phyloP scores from a whole-genome alignment of 2,888 invertebrate species.

The Noctuana brunneofusca region DNA sequence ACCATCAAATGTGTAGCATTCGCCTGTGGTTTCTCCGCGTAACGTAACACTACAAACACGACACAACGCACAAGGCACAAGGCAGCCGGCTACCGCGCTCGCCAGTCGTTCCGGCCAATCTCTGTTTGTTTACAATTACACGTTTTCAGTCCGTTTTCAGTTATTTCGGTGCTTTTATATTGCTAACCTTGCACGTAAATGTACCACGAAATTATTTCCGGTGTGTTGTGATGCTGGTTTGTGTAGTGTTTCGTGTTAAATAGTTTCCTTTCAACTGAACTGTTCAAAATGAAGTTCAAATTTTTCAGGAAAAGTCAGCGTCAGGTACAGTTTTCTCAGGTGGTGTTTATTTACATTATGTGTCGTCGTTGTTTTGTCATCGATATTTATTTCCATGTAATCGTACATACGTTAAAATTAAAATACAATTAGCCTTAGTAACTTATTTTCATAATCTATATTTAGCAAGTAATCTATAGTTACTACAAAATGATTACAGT shows the following conservation, averaged over 20 bases:
- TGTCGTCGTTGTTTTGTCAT: neutral
- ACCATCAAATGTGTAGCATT: neutral
- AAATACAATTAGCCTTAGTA: too few relatives aligned
- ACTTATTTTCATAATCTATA: too few relatives aligned
- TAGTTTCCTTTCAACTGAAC: slow-evolving; percentile 20
- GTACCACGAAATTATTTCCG: slow-evolving; percentile 48
- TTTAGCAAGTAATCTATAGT: too few relatives aligned
- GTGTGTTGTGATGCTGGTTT: slow-evolving; percentile 24
- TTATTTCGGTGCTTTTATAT: slow-evolving; percentile 50
- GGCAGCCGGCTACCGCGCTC: slow-evolving; percentile 39
- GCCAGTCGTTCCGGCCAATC: slow-evolving; percentile 36
- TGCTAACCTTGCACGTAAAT: slow-evolving; percentile 45
- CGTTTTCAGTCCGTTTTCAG: slow-evolving; percentile 33
- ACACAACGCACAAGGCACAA: too few relatives aligned
- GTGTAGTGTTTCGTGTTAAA: slow-evolving; percentile 37
- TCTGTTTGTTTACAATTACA: slow-evolving; percentile 35
- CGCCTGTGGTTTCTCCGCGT: slow-evolving; percentile 39
- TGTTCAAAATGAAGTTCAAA: slow-evolving; percentile 68
- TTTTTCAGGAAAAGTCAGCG: slow-evolving; percentile 70
- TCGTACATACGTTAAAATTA: too few relatives aligned
- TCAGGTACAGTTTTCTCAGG: slow-evolving; percentile 54
- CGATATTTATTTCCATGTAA: neutral
- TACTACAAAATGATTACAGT: too few relatives aligned
- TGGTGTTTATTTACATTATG: slow-evolving; percentile 10
- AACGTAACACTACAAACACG: too few relatives aligned